Evolutionary conservation across 2,888 invertebrate genomes (phyloP), one percentile per base, ranked within the genome.

Genomic region (Dermolepida albohirtum): DNA sequence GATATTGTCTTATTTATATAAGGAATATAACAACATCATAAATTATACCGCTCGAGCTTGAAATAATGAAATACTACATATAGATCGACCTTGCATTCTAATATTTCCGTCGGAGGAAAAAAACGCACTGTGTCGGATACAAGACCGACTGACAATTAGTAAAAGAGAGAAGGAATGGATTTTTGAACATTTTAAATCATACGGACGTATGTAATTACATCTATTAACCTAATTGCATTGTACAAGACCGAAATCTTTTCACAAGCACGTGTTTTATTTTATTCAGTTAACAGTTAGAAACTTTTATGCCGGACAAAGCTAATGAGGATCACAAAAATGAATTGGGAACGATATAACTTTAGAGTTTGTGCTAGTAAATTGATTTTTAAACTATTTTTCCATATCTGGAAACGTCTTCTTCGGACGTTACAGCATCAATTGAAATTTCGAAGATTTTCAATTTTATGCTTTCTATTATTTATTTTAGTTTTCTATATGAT

Each of bases 81-180:
- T 7, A 52, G 22, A 27, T 43, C 52, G 66, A 57, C 68, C 70
- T 70, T 70, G 70, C 70, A 68, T 70, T 70, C 68, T 70, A 68
- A 66, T 44, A 55, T 66, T 66, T 70, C 66, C 65, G 52, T 51
- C 40, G 22, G 41, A 12, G 47, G 8, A 8, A 62, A 22, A 62
- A 47, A 47, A 62, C 14, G 11, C 29, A 62, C 10, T 29, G 11
- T 47, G 11, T 34, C 34, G 34, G 11, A 8, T 47, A 34, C 6
- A 34, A 47, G n/a, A 11, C 6, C 47, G 34, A 47, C 47, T 14
- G 6, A 49, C 22, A 22, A 22, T 12, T 43, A 43, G 34, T 34
- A 5, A 10, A 10, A 34, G 34, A 34, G 34, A 34, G 34, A 34
- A 43, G 57, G 14, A 41, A 43, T 12, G 29, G 51, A 29, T 51